Evolutionary conservation across 2,113 vertebrate genomes (phyloP), one percentile per base, ranked within the genome.

Genomic region (Seriola rivoliana): DNA sequence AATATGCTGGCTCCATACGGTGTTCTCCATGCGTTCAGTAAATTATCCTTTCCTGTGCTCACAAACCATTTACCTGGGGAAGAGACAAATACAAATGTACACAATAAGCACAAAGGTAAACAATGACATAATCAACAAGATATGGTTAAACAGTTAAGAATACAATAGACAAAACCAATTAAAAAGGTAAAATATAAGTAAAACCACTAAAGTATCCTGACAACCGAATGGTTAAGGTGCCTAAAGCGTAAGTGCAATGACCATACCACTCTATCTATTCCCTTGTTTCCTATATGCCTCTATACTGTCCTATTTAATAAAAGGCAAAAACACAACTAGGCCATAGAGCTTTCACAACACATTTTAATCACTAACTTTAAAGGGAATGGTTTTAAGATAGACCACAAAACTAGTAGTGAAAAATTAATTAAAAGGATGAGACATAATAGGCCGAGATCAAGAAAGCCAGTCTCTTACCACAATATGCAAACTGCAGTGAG

Each of bases 1-100:
- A 99, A 99, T 92, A 99, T 99, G 95, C 98, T 99, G 63, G 98
- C 98, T 83, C 98, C 98, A 0, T 99, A 99, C 0, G 98, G 98
- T 0, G 98, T 97, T 92, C 98, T 95, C 98, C 98, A 99, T 69
- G 98, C 98, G 6, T 99, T 99, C 88, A 99, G 96, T 36, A 99
- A 94, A 95, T 99, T 99, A 86, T 99, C 98, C 79, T 99, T 99
- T 14, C 98, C 98, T 2, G 98, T 99, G 89, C 98, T 99, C 91
- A 99, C 97, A 75, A 99, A 99, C 98, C 98, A 99, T 94, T 99
- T 99, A 57, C 98, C 98, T 99, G 82, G 10, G 36, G 4, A 88
- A 10, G 52, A 66, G 12, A 80, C 1, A 75, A 23, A 82, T 21
- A 82, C 34, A 72, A 36, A 70, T 4, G 81, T 3, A 34, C 12